phyloP scores from a whole-genome alignment of 2,113 vertebrate genomes.

The Glaucidium brasilianum region DNA sequence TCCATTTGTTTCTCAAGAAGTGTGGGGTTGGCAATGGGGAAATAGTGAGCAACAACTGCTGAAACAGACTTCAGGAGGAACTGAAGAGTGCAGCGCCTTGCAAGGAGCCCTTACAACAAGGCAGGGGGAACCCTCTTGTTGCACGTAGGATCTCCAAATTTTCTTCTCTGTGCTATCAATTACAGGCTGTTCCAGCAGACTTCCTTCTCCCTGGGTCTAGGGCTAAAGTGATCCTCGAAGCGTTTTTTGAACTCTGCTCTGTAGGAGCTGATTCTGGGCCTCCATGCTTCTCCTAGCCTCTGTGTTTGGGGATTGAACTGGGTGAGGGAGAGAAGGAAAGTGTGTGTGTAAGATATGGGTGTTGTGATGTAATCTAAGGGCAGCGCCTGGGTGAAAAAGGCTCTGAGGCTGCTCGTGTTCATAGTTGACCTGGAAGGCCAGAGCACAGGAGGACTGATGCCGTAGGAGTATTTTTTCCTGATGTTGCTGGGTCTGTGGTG shows the following conservation, averaged over 20 bases:
- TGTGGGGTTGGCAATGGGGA: neutral
- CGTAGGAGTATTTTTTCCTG: neutral
- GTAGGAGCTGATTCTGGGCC: neutral
- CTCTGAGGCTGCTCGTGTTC: neutral
- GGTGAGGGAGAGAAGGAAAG: neutral
- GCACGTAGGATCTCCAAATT: accelerated
- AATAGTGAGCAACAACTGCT: neutral
- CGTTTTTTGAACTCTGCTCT: neutral
- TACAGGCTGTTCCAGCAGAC: neutral
- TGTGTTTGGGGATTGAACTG: neutral
- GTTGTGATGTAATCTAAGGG: neutral
- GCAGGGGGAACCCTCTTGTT: accelerated
- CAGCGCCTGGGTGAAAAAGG: neutral
- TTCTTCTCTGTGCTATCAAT: neutral
- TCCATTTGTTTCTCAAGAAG: neutral
- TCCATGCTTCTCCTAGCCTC: neutral
- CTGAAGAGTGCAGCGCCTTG: neutral
- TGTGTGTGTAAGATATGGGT: neutral
- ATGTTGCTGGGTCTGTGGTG: neutral
- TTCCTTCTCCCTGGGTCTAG: neutral
- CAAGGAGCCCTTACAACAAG: neutral
- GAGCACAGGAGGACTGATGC: neutral
- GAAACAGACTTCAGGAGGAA: neutral
- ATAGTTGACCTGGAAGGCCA: neutral
- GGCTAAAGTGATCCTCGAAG: neutral